Evolutionary conservation across 2,888 invertebrate species (phyloP).

Genomic region (Dioctria rufipes): DNA sequence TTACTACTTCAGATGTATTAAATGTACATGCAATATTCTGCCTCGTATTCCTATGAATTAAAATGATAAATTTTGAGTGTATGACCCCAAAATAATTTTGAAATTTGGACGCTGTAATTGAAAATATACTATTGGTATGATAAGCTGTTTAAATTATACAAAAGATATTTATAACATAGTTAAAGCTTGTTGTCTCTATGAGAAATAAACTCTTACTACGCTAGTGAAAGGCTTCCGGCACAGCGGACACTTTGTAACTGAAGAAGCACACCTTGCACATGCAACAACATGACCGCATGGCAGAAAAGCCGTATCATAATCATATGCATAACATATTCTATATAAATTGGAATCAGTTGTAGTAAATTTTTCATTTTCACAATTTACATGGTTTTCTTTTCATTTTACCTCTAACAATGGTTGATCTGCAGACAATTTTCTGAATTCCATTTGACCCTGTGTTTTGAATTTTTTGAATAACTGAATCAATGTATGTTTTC

Average conservation of each 20-base stretch:
- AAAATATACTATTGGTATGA: background rate
- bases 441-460: constrained; percentile 59
- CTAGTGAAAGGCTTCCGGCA: constrained; percentile 84
- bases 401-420: constrained; percentile 18
- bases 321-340: constrained; percentile 92
- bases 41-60: background rate
- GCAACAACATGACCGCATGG: constrained; percentile 97
- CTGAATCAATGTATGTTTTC: constrained; percentile 80
- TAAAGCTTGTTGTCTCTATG: constrained; percentile 62
- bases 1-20: background rate
- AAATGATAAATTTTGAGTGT: background rate
- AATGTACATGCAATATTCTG: constrained; percentile 8
- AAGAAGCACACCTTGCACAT: constrained; percentile 92
- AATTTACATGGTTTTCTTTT: constrained; percentile 56
- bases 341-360: constrained; percentile 80
- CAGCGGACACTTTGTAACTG: constrained; percentile 88
- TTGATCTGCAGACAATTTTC: constrained; percentile 56
- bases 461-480: constrained; percentile 64
- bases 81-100: constrained; percentile 19
- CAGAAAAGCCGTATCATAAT: constrained; percentile 91
- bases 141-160: background rate
- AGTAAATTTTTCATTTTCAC: constrained; percentile 53
- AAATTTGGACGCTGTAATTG: constrained; percentile 14
- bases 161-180: background rate
- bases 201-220: constrained; percentile 72